A percentile compares a stretch with the other conserved stretches of the same genome.
These are phyloP conservation scores for Atta cephalotes DNA, from an alignment of 1,140 invertebrate species.

Conservation along the genomic window DNA sequence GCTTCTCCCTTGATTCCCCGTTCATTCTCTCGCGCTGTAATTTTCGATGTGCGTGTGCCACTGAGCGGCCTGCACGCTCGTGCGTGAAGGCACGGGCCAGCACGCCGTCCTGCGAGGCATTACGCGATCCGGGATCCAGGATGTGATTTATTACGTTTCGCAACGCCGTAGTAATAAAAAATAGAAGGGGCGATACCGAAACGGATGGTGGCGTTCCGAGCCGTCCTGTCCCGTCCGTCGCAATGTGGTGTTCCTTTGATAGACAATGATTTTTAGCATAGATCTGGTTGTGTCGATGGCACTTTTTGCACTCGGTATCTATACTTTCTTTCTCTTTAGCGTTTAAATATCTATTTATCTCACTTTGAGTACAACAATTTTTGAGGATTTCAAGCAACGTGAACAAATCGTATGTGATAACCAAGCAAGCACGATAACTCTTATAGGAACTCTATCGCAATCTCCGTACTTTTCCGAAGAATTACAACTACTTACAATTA, in stretches of 20 bases:
- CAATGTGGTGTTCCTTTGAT: background rate
- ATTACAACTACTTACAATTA: background rate
- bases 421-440: too few species aligned
- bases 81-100: conserved; percentile 69
- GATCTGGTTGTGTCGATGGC: too few species aligned
- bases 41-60: conserved; percentile 71
- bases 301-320: too few species aligned
- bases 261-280: too few species aligned
- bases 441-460: too few species aligned
- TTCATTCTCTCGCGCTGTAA: conserved; percentile 65
- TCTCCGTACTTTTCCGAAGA: too few species aligned
- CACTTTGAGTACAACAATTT: too few species aligned
- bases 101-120: conserved; percentile 24
- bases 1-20: too few species aligned
- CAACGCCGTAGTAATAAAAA: conserved; percentile 23
- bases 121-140: conserved; percentile 25
- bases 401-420: too few species aligned
- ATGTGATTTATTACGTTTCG: conserved; percentile 67
- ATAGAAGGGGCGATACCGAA: background rate
- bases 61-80: conserved; percentile 59
- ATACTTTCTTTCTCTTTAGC: too few species aligned
- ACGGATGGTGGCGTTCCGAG: background rate
- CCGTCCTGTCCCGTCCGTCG: background rate
- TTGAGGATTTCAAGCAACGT: too few species aligned
- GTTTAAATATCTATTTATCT: too few species aligned